These are phyloP conservation scores for Bimastos eiseni DNA, from an alignment of 2,888 invertebrate species.

Conservation along the genomic window DNA sequence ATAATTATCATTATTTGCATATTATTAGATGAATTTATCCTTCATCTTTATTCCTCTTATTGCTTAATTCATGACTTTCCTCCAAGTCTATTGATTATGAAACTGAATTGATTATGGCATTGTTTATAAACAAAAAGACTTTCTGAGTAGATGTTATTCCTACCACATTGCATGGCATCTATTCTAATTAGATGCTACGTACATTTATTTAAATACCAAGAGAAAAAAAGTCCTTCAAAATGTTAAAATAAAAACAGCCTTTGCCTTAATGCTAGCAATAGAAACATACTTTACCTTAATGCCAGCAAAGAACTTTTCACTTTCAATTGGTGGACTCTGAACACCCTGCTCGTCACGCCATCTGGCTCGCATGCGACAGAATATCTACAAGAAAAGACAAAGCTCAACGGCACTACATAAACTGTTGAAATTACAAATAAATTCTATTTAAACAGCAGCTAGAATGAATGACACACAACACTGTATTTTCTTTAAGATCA, in stretches of 20 bases:
- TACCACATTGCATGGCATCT: no score
- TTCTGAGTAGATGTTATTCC: no score
- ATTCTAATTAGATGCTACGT: no score
- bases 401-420: no score
- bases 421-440: no score
- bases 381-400: conserved; percentile 36
- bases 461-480: neutral
- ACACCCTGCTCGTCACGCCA: conserved; percentile 40
- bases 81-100: no score
- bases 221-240: neutral
- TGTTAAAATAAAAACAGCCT: neutral
- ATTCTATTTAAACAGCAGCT: neutral
- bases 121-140: no score
- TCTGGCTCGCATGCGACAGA: conserved; percentile 38
- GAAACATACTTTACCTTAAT: conserved; percentile 38
- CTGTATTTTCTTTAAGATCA: neutral
- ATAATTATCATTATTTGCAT: neutral
- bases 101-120: no score
- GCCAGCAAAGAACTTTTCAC: conserved; percentile 43
- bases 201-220: no score
- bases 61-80: neutral
- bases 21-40: no score
- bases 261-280: conserved; percentile 43
- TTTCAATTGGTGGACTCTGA: conserved; percentile 38
- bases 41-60: neutral